phyloP scores from a whole-genome alignment of 2,113 vertebrate genomes.

The Hiodon alosoides region DNA sequence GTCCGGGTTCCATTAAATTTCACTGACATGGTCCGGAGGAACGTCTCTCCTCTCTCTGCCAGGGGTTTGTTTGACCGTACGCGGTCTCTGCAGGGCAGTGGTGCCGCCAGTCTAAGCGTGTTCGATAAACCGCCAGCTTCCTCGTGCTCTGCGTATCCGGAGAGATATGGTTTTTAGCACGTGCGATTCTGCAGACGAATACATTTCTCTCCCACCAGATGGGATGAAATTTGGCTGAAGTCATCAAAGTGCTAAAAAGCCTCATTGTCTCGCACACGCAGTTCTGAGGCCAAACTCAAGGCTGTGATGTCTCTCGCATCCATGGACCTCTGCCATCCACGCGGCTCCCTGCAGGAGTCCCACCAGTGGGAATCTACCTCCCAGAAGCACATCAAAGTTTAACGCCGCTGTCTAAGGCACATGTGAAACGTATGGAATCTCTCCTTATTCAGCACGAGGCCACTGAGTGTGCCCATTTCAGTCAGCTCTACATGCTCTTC shows the following conservation, averaged over 20 bases:
- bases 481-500: background rate
- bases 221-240: too few relatives aligned
- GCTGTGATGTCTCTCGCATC: too few relatives aligned
- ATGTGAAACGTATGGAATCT: background rate
- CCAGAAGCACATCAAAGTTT: constrained; percentile 18
- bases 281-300: background rate
- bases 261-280: background rate
- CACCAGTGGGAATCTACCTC: constrained; percentile 10
- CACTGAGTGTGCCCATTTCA: background rate
- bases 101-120: constrained; percentile 28
- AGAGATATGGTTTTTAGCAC: too few relatives aligned
- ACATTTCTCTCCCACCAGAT: background rate
- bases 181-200: too few relatives aligned
- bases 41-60: background rate
- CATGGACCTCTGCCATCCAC: too few relatives aligned
- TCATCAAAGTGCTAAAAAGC: too few relatives aligned
- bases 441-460: too few relatives aligned
- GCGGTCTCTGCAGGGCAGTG: background rate
- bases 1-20: background rate
- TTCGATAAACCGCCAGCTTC: constrained; percentile 41
- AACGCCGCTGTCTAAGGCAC: constrained; percentile 4
- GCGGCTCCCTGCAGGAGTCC: constrained; percentile 17
- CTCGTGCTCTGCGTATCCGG: too few relatives aligned
- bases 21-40: background rate
- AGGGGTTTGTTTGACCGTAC: constrained; percentile 36